Percentiles rank a stretch among this genome's conserved stretches.
Evolutionary conservation across 2,797 vertebrate genomes (phyloP).

Genomic region (Molossus alvarezi): DNA sequence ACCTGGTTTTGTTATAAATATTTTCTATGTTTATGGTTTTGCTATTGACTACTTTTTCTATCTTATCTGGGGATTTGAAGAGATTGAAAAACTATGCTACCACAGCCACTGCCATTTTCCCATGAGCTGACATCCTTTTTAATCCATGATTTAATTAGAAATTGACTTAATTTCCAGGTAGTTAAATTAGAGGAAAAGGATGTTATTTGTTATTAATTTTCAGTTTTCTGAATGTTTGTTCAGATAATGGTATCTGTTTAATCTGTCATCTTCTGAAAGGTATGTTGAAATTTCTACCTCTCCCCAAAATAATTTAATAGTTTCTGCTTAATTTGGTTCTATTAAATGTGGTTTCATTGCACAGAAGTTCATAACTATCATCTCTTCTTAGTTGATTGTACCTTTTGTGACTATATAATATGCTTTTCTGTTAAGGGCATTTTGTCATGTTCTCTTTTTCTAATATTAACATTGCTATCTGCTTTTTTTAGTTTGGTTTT

Average conservation of each 20-base stretch:
- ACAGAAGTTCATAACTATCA: not conserved
- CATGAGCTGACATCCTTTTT: not conserved
- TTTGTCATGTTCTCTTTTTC: constrained; percentile 15
- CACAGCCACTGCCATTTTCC: not conserved
- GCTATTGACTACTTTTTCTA: not conserved
- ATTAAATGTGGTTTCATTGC: not conserved
- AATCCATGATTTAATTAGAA: constrained; percentile 10
- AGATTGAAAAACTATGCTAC: not conserved
- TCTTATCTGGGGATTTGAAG: not conserved
- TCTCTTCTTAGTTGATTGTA: not conserved
- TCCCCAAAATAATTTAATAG: not conserved
- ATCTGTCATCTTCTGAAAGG: not conserved
- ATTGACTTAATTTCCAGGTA: not conserved
- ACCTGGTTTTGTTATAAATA: not conserved
- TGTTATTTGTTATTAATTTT: not conserved
- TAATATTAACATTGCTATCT: not conserved
- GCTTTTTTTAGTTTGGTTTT: not conserved
- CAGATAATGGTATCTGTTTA: not conserved
- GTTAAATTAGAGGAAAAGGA: not conserved
- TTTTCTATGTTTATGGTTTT: not conserved
- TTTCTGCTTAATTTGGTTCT: not conserved
- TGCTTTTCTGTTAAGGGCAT: not conserved
- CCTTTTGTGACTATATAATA: not conserved
- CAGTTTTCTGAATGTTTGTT: constrained; percentile 24
- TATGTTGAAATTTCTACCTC: not conserved